Percentiles rank a stretch among this genome's conserved stretches.
phyloP scores from a whole-genome alignment of 2,797 vertebrate species.

The Macropus fuliginosus region DNA sequence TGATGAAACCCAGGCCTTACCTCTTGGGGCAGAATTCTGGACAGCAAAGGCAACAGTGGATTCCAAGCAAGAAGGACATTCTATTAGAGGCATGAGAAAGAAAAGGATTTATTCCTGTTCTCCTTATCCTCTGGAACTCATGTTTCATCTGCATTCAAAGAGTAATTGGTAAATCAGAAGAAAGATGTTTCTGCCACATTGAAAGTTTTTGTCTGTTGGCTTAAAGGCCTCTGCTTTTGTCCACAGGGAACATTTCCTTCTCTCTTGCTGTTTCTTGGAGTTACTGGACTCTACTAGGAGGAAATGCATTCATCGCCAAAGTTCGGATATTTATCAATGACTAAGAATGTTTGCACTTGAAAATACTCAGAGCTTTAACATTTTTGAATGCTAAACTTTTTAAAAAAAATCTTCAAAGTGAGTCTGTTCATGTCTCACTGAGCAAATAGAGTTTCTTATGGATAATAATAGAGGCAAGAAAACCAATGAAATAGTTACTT shows the following conservation, averaged over 20 bases:
- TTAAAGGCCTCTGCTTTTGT: not conserved
- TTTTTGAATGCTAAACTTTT: not conserved
- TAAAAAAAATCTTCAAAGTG: not conserved
- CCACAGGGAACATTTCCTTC: constrained; percentile 11
- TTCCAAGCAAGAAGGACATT: constrained; percentile 7
- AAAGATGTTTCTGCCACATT: not conserved
- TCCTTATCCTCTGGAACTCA: constrained; percentile 7
- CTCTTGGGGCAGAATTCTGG: not conserved
- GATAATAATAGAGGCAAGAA: not conserved
- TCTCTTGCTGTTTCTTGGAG: not conserved
- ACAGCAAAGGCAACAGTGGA: not conserved
- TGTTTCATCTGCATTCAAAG: constrained; percentile 33
- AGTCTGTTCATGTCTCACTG: not conserved
- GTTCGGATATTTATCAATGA: not conserved
- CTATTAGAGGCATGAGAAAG: not conserved
- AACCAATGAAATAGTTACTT: not conserved
- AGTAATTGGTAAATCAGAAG: not conserved
- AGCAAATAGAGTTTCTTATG: not conserved
- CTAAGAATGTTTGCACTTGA: not conserved
- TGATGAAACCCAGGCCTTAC: not conserved
- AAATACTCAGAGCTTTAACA: not conserved
- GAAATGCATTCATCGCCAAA: not conserved
- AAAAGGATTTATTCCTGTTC: constrained; percentile 54
- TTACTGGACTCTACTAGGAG: accelerated
- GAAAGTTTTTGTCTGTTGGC: not conserved